These are phyloP conservation scores for Lithodes maja DNA, from an alignment of 2,888 invertebrate species.

Conservation along the genomic window DNA sequence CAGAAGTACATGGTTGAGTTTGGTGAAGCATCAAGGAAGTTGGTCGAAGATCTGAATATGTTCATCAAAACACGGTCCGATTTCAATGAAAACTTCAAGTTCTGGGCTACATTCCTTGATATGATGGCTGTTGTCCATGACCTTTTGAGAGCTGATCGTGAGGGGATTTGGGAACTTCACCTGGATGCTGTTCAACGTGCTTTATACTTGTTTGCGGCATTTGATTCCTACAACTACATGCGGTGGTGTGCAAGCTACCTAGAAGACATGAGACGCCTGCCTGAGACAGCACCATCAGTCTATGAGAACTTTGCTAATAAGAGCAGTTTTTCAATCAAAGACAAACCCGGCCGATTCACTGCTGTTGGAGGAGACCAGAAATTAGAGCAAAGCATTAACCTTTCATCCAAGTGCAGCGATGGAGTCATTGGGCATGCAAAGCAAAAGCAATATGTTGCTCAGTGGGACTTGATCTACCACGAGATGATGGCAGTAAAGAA, in stretches of 20 bases:
- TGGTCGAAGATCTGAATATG: not conserved
- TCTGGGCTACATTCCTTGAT: not conserved
- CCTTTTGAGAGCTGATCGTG: slow-evolving; percentile 31
- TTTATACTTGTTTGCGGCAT: slow-evolving; percentile 16
- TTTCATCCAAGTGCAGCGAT: slow-evolving; percentile 13
- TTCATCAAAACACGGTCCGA: not conserved
- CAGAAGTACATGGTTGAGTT: not conserved
- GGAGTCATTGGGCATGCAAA: slow-evolving; percentile 13
- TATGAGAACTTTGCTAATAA: slow-evolving; percentile 23
- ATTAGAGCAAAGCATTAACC: slow-evolving; percentile 24
- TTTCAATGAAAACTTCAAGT: slow-evolving; percentile 19
- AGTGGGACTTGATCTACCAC: slow-evolving; percentile 28
- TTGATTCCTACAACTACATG: slow-evolving; percentile 15
- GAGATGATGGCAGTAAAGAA: slow-evolving; percentile 23
- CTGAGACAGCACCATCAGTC: slow-evolving; percentile 23
- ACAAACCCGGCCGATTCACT: slow-evolving; percentile 30
- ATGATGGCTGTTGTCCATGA: slow-evolving; percentile 20
- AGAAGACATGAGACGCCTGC: slow-evolving; percentile 15
- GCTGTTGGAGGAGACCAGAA: slow-evolving; percentile 32
- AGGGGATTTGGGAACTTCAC: slow-evolving; percentile 14
- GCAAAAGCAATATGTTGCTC: slow-evolving; percentile 10
- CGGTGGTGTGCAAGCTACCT: not conserved
- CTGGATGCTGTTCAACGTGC: slow-evolving; percentile 19
- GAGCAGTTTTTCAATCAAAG: slow-evolving; percentile 18
- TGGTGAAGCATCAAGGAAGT: not conserved